Conservation (phyloP, 1,140 invertebrate species). For the Drosophila sechellia region DNA sequence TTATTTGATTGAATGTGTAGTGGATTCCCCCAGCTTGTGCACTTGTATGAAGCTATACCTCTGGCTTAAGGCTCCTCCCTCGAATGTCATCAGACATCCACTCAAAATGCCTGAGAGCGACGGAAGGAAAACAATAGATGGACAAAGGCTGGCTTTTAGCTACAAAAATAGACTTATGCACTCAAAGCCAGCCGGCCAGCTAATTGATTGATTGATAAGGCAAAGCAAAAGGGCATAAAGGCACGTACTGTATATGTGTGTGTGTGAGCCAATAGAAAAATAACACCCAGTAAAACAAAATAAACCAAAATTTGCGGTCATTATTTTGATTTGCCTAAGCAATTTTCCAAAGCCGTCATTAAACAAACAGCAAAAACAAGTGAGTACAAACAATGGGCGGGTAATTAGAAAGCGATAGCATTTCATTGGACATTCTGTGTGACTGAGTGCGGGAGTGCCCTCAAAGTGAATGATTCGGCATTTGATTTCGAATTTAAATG, state of each 20-base stretch:
- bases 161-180: conserved; percentile 56
- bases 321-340: conserved; percentile 58
- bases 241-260: conserved; percentile 1
- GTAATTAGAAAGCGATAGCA: conserved; percentile 40
- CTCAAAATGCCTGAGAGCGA: conserved; percentile 29
- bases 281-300: conserved; percentile 40
- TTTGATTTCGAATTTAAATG: conserved; percentile 47
- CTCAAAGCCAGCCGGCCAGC: conserved; percentile 41
- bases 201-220: conserved; percentile 64
- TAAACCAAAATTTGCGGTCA: conserved; percentile 45
- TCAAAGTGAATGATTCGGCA: conserved; percentile 41
- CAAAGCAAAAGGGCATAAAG: conserved; percentile 22
- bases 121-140: conserved; percentile 15
- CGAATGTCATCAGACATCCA: conserved; percentile 12
- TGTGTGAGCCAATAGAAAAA: conserved; percentile 6
- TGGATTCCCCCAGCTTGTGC: too few species aligned
- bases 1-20: too few species aligned
- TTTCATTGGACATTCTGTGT: conserved; percentile 22
- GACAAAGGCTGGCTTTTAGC: conserved; percentile 50
- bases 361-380: conserved; percentile 37
- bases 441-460: conserved; percentile 12
- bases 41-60: background rate
- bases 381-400: conserved; percentile 21
- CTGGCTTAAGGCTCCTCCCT: background rate
- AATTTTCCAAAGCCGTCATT: conserved; percentile 34